Base-by-base conservation (phyloP, 1,140 invertebrate genomes). In the Ceratina calcarata region DNA sequence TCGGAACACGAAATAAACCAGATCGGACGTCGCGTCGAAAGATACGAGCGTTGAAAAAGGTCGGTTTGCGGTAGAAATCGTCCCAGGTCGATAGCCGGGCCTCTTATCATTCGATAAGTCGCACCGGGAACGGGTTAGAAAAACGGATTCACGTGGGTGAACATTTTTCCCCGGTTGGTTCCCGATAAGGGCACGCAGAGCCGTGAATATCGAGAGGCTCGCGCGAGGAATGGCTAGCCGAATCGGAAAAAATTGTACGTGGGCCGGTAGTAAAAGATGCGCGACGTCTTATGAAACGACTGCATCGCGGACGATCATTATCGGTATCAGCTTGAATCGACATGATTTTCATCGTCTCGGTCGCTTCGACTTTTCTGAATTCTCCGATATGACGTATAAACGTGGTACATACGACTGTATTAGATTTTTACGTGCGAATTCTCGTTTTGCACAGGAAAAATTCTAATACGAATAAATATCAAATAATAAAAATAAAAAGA, bases 121-220 rank as follows among this genome's bases (percentile, higher is more conserved):
- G 45, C 18, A 16, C 55, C 49, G 37, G 53, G 10, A 49, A 66
- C 66, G 74, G 10, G 15, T 57, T 55, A 72, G 68, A 78, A 78
- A 78, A 78, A 78, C 68, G 76, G 58, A 64, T 72, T 72, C 60
- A 78, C 76, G 76, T 78, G 76, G 76, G 76, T 72, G 76, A 72
- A 32, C 37, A 53, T 45, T 72, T 53, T 62, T 72, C 22, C 45
- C 13, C 24, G 15, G 15, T 20, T 16, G n/a, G 49, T 37, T 78
- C 68, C 22, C 76, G 68, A 78, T 78, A 78, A 72, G 76, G 76
- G n/a, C 53, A 72, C 51, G 37, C 75, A 16, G n/a, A 55, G 67
- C 20, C 67, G 53, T 70, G 67, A 70, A 70, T 70, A 57, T 57
- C 53, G 51, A 58, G 24, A 3, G 53, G n/a, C 16, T 16, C 55